Evolutionary conservation across 1,140 invertebrate genomes (phyloP).

Genomic region (Zophobas atratus): DNA sequence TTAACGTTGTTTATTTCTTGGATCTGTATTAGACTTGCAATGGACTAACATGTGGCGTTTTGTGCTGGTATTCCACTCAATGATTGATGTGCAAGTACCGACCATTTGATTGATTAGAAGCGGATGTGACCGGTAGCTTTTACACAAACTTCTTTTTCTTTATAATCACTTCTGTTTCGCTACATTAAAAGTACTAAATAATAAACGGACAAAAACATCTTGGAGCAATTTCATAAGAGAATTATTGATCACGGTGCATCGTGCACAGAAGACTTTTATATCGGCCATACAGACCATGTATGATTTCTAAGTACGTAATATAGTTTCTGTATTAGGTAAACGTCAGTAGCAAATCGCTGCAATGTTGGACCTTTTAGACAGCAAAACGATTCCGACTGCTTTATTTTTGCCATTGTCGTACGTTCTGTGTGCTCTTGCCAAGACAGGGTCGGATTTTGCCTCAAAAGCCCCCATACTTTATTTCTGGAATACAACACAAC

Average conservation of each 20-base stretch:
- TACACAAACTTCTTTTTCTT: neutral
- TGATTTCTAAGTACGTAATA: slow-evolving; percentile 36
- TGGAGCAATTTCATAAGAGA: slow-evolving; percentile 22
- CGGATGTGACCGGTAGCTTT: slow-evolving; percentile 7
- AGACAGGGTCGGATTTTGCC: no score
- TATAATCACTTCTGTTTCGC: neutral
- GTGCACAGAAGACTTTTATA: slow-evolving; percentile 25
- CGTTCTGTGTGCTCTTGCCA: slow-evolving; percentile 2
- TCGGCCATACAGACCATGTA: slow-evolving; percentile 26
- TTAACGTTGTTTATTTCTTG: neutral
- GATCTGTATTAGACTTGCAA: slow-evolving; percentile 19
- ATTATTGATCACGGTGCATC: neutral
- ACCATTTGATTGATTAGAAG: slow-evolving; percentile 27
- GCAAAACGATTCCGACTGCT: slow-evolving; percentile 16
- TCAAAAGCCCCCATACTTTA: no score
- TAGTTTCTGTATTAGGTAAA: slow-evolving; percentile 36
- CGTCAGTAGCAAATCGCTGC: slow-evolving; percentile 16
- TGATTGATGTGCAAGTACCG: slow-evolving; percentile 20
- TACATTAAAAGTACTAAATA: slow-evolving; percentile 2
- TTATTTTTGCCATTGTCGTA: slow-evolving; percentile 11
- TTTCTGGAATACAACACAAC: no score
- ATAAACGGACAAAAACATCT: neutral
- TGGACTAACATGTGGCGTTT: slow-evolving; percentile 8
- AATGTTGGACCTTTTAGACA: neutral
- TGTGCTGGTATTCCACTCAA: neutral